A percentile compares a stretch with the other conserved stretches of the same genome.
Evolutionary conservation across 2,113 vertebrate species (phyloP).

Genomic region (Numenius arquata): DNA sequence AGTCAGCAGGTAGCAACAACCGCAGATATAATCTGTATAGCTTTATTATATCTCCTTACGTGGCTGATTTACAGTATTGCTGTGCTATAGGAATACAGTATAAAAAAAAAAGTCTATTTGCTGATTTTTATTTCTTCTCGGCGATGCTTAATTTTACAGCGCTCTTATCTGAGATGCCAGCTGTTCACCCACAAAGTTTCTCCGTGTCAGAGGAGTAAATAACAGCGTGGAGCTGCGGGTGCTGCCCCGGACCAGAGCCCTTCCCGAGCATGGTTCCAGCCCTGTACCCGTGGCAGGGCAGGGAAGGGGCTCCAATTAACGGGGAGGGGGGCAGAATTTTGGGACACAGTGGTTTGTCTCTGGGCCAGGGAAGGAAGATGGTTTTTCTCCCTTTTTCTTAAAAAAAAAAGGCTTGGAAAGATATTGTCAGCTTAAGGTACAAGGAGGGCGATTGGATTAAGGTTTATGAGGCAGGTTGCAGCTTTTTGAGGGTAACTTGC

Average conservation of each 20-base stretch:
- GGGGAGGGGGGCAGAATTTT: fast-evolving
- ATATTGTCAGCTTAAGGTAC: neutral
- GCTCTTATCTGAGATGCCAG: constrained; percentile 40
- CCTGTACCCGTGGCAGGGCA: neutral
- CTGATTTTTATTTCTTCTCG: constrained; percentile 23
- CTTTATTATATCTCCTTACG: neutral
- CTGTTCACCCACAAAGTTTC: constrained; percentile 12
- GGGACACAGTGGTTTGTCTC: neutral
- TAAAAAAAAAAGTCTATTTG: neutral
- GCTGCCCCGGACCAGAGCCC: neutral
- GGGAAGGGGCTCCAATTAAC: neutral
- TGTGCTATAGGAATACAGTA: neutral
- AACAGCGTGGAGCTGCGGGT: neutral
- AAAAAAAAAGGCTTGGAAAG: neutral
- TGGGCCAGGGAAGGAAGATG: neutral
- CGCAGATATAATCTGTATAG: neutral
- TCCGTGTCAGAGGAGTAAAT: neutral
- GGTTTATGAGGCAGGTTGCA: neutral
- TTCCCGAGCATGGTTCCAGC: neutral
- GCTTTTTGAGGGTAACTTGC: neutral
- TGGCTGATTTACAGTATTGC: constrained; percentile 24
- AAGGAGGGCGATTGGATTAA: neutral
- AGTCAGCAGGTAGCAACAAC: neutral
- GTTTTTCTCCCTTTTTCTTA: neutral
- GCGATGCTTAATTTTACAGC: constrained; percentile 1